Evolutionary conservation across 37 sponge, comb jelly and placozoan genomes (phyloP).

Genomic region (Eunapius fragilis): DNA sequence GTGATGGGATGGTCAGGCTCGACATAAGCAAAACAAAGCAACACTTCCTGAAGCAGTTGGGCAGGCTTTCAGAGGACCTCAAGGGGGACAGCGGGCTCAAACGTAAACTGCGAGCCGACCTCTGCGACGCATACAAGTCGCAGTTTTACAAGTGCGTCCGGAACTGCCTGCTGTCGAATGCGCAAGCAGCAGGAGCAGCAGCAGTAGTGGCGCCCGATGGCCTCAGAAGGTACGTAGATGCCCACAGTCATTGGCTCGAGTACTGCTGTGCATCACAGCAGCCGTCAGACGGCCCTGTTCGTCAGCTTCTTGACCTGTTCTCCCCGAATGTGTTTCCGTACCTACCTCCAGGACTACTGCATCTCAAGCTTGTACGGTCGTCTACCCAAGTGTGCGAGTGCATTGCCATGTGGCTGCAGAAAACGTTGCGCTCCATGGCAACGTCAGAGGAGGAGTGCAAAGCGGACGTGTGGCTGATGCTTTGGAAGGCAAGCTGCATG

Average conservation of each 20-base stretch:
- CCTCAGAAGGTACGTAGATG: background rate
- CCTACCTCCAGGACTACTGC: background rate
- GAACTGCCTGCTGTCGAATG: background rate
- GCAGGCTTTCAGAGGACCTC: background rate
- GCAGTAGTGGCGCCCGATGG: background rate
- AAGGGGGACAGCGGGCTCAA: background rate
- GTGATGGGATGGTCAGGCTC: background rate
- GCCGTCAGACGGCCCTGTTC: background rate
- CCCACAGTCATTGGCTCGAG: background rate
- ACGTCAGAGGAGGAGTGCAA: background rate
- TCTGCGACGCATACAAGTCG: background rate
- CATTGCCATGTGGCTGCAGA: background rate
- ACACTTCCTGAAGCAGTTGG: background rate
- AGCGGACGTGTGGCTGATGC: background rate
- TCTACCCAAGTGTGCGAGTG: background rate
- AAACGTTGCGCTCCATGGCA: background rate
- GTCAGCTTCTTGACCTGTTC: background rate
- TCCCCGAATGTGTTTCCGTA: background rate
- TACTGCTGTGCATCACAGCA: background rate
- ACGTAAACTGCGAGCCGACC: background rate
- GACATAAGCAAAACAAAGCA: background rate
- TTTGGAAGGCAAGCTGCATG: background rate
- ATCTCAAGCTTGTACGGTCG: background rate
- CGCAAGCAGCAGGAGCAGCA: background rate
- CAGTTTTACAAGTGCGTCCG: background rate